Base-by-base conservation (phyloP, 1,140 invertebrate genomes). In the Lysiphlebus fabarum region DNA sequence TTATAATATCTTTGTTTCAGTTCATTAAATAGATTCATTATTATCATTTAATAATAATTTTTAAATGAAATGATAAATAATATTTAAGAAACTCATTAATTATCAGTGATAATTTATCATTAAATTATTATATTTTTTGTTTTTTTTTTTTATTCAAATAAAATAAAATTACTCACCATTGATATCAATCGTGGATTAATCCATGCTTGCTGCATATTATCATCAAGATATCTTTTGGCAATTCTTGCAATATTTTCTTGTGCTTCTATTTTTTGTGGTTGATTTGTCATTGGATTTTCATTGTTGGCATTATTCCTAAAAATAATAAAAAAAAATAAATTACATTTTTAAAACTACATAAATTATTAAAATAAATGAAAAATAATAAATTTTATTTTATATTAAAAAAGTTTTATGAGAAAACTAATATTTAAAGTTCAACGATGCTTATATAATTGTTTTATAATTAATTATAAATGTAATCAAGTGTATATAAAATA, bases 141-240 rank as follows among this genome's bases (percentile, higher is more conserved):
- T n/a, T n/a, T n/a, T n/a, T n/a, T n/a, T n/a, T n/a, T n/a, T n/a
- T n/a, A n/a, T n/a, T n/a, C n/a, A n/a, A n/a, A n/a, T n/a, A n/a
- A n/a, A n/a, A n/a, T n/a, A n/a, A 37, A 11, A 26, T 54, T 56
- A 77, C 72, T 80, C 70, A 83, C 82, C 81, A 82, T 83, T 44
- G 81, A 82, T 69, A 83, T 82, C 65, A 83, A 70, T 65, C 82
- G 79, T 55, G 82, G 82, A 78, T 83, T 83, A 67, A 83, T 83
- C 82, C 82, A 83, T 45, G 81, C 79, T 65, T 82, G 82, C 74
- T 82, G 82, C 76, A 82, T 81, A 68, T 83, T 82, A 70, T 83
- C 82, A 72, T 83, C 82, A 59, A 82, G 72, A 63, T 78, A 79
- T 58, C 74, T 65, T 62, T 78, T 79, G 9, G 75, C 72, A 60